Percentiles rank a stretch among this genome's conserved stretches.
Evolutionary conservation across 2,797 vertebrate species (phyloP).

Genomic region (Lepus oiostolus): DNA sequence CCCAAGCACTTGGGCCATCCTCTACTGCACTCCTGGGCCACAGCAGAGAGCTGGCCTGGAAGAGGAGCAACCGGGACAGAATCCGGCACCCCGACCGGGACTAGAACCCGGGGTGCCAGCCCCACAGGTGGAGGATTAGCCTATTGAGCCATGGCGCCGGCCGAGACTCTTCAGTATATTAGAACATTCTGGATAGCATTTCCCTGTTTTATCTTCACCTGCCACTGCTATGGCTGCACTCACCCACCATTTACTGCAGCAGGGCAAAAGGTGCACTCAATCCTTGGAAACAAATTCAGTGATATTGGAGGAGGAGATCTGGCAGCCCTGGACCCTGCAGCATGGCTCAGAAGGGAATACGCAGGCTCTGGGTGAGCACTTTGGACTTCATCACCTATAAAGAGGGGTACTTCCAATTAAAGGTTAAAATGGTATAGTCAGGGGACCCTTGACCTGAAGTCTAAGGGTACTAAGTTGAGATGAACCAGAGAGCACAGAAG

Average conservation of each 20-base stretch:
- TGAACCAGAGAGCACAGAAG: background rate
- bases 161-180: no score
- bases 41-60: no score
- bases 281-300: background rate
- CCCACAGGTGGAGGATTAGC: no score
- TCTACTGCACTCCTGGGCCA: no score
- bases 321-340: background rate
- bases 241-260: background rate
- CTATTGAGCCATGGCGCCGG: no score
- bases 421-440: background rate
- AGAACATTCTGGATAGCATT: background rate
- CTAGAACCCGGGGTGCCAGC: no score
- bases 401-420: background rate
- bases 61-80: no score
- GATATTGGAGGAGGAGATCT: background rate
- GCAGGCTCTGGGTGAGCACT: background rate
- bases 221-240: background rate
- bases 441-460: background rate
- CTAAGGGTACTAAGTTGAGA: background rate
- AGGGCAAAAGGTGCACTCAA: background rate
- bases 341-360: background rate
- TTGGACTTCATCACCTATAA: background rate
- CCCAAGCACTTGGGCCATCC: no score
- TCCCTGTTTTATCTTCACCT: background rate
- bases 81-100: no score